Base-by-base conservation (phyloP, 2,888 invertebrate genomes). In the Rhamphomyia laevipes region DNA sequence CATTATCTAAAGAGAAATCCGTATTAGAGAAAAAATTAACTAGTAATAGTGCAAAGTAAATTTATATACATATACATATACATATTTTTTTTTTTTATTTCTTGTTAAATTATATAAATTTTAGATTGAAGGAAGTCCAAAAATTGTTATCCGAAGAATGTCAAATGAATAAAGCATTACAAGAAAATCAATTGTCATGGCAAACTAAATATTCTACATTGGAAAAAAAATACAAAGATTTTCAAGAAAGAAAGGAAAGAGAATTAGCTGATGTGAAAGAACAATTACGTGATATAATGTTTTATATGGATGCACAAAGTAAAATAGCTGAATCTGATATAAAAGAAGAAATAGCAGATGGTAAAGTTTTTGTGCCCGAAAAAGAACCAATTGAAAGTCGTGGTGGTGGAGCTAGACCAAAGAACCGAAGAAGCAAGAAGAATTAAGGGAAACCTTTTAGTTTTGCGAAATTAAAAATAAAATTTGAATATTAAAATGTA, bases 281-380 rank as follows among this genome's bases (percentile, higher is more conserved):
- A 60, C 94, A 99, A 74, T 76, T 99, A 10, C 78, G 90, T 33
- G 99, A 99, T 75, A 77, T 99, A 45, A 94, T 96, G 93, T 94
- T 97, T 73, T 95, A 86, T 67, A 80, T 99, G 59, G 91, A 95
- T 57, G 95, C 94, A 1, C 87, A 88, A 65, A 63, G 60, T 45
- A 63, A 66, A 53, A 67, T 72, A 53, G 65, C 66, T 21, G 65
- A 63, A 42, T 66, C 70, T 0, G 70, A 72, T 52, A 53, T 65
- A 31, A 61, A 65, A 49, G 66, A 66, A 50, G 66, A 66, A 56
- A 56, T 69, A 44, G 63, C 61, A 1, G 61, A 63, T 5, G 68
- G 65, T 35, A 60, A 68, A 1, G 67, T 69, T 10, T 61, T 66
- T 4, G 56, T 69, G 23, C 63, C 61, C 9, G 69, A 66, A 9